These are phyloP conservation scores for Athene noctua DNA, from an alignment of 2,113 vertebrate species.

Conservation along the genomic window DNA sequence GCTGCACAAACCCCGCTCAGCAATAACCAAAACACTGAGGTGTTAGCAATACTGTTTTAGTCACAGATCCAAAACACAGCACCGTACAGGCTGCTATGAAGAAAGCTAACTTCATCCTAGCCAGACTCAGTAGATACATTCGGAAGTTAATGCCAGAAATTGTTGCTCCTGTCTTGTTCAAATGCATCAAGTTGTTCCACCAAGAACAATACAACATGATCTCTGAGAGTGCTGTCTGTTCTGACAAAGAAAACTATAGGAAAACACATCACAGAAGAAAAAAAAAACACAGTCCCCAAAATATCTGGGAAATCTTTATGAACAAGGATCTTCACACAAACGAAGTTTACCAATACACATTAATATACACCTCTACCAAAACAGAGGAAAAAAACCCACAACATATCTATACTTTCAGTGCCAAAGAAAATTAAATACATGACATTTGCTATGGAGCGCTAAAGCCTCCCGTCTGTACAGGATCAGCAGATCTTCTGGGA, in stretches of 20 bases:
- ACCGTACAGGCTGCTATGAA: neutral
- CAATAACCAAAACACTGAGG: neutral
- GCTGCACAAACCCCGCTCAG: neutral
- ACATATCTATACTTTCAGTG: neutral
- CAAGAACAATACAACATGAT: neutral
- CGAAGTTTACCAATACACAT: neutral
- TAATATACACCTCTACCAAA: neutral
- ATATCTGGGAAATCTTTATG: neutral
- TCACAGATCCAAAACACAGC: neutral
- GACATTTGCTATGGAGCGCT: neutral
- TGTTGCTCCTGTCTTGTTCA: neutral
- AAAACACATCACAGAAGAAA: neutral
- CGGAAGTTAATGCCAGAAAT: neutral
- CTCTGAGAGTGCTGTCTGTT: neutral
- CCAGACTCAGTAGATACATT: neutral
- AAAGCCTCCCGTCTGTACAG: neutral
- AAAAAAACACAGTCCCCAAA: neutral
- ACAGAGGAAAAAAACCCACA: accelerated
- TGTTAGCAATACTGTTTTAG: neutral
- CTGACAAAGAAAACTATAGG: neutral
- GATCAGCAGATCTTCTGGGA: neutral
- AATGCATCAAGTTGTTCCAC: neutral
- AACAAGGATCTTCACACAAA: neutral
- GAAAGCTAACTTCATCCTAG: neutral
- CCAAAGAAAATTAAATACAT: neutral